Evolutionary conservation across 2,888 invertebrate genomes (phyloP), one percentile per base, ranked within the genome.

Genomic region (Thera obeliscata): DNA sequence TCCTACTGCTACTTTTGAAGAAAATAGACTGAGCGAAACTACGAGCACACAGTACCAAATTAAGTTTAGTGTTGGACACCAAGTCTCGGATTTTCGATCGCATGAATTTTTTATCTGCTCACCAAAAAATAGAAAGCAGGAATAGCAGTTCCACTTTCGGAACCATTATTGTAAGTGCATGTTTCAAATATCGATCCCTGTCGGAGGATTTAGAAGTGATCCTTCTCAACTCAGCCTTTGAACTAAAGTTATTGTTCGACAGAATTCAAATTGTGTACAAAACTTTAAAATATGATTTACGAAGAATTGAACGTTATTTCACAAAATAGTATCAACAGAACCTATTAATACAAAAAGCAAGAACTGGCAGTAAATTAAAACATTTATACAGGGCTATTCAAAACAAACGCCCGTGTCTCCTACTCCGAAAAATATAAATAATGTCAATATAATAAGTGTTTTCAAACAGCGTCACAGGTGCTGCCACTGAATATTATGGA

Each of bases 401-500:
- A 58, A 71, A 70, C 67, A 2, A 46, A 9, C 43, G 43, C 8
- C 2, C 9, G 43, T 9, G 64, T 70, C 63, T 69, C 50, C 50
- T 67, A 67, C 58, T 38, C 46, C 61, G 35, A 61, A 58, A 69
- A 65, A 43, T 33, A 38, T n/a, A 36, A 64, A 65, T 63, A 59
- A 68, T 56, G 59, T 65, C 43, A 88, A 89, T 90, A 88, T 89
- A 86, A 89, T 90, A 90, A 90, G 86, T 83, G 89, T 90, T 87
- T 90, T 86, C 82, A 79, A 79, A 80, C 81, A 79, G 80, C 78
- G 91, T 84, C 91, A 83, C 93, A 92, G 92, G 91, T 92, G 93
- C 82, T 80, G 82, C 83, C 86, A 88, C 86, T 87, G 89, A 90
- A 91, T 90, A 92, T 91, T 90, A 92, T 91, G 89, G 84, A 88